Evolutionary conservation across 2,888 invertebrate species (phyloP).

Genomic region (Stenodema calcarata): DNA sequence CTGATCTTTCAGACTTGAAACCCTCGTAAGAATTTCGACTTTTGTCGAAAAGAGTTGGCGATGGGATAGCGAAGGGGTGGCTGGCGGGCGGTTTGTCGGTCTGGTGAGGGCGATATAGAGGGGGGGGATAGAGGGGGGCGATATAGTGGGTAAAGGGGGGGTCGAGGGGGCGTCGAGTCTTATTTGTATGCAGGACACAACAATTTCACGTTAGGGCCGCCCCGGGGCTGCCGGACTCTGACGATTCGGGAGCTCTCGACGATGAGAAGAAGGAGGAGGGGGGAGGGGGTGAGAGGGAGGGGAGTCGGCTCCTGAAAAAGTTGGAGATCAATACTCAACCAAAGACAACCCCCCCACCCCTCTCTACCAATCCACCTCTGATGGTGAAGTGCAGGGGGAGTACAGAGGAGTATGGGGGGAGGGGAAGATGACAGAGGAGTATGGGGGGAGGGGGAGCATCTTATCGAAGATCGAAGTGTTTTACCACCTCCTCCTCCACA

Average conservation of each 20-base stretch:
- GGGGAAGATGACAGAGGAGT: no score
- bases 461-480: conserved; percentile 16
- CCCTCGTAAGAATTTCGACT: no score
- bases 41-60: no score
- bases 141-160: no score
- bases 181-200: conserved; percentile 60
- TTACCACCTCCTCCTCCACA: background rate
- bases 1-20: no score
- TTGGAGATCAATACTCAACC: conserved; percentile 56
- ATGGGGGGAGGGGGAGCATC: background rate
- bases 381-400: background rate
- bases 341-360: background rate
- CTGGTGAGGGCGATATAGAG: no score
- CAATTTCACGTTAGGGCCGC: conserved; percentile 58
- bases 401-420: no score
- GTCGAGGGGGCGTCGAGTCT: conserved; percentile 56
- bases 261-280: background rate
- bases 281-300: conserved; percentile 18
- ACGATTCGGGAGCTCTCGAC: conserved; percentile 41
- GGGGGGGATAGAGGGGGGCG: no score
- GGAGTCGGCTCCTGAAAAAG: conserved; percentile 54
- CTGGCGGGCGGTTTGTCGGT: no score
- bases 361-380: background rate
- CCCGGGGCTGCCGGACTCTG: conserved; percentile 49
- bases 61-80: no score